Percentiles rank a stretch among this genome's conserved stretches.
phyloP scores from a whole-genome alignment of 2,888 invertebrate species.

The Mesorhabditis sp. region DNA sequence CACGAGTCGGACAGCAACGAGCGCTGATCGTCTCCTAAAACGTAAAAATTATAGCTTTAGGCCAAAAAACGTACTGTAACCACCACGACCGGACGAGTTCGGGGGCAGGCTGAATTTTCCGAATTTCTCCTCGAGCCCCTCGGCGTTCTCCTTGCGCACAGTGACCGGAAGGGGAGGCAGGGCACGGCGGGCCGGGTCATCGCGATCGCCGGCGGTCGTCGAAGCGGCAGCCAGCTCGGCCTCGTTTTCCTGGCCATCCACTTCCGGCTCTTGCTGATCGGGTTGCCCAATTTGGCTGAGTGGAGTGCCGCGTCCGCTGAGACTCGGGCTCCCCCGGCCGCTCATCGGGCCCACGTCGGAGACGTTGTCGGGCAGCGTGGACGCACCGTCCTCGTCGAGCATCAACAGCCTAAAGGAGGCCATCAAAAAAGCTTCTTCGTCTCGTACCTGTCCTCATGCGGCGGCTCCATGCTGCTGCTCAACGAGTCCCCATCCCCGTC shows the following conservation, averaged over 20 bases:
- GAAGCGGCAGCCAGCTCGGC: slow-evolving; percentile 17
- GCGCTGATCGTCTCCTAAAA: slow-evolving; percentile 84
- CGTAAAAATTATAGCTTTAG: background rate
- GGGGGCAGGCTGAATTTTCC: slow-evolving; percentile 92
- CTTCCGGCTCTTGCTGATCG: slow-evolving; percentile 19
- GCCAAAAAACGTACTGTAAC: slow-evolving; percentile 14
- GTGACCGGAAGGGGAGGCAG: slow-evolving; percentile 59
- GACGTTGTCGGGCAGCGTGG: slow-evolving; percentile 71
- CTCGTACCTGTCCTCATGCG: slow-evolving; percentile 18
- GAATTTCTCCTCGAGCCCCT: slow-evolving; percentile 95
- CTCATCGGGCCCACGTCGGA: slow-evolving; percentile 75
- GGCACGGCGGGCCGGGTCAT: slow-evolving; percentile 15
- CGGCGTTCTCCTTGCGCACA: slow-evolving; percentile 73
- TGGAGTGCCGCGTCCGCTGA: slow-evolving; percentile 77
- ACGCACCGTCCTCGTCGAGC: slow-evolving; percentile 37
- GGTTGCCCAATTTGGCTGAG: slow-evolving; percentile 62
- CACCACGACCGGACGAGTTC: slow-evolving; percentile 36
- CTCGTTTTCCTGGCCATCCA: slow-evolving; percentile 13
- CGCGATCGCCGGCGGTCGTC: slow-evolving; percentile 22
- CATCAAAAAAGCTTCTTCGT: background rate
- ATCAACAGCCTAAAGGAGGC: slow-evolving; percentile 18
- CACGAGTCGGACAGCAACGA: slow-evolving; percentile 96
- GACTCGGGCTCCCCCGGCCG: slow-evolving; percentile 66
- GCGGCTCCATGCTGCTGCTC: slow-evolving; percentile 21
- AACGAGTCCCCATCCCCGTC: slow-evolving; percentile 27